phyloP scores from a whole-genome alignment of 2,797 vertebrate species.

The Falco biarmicus region DNA sequence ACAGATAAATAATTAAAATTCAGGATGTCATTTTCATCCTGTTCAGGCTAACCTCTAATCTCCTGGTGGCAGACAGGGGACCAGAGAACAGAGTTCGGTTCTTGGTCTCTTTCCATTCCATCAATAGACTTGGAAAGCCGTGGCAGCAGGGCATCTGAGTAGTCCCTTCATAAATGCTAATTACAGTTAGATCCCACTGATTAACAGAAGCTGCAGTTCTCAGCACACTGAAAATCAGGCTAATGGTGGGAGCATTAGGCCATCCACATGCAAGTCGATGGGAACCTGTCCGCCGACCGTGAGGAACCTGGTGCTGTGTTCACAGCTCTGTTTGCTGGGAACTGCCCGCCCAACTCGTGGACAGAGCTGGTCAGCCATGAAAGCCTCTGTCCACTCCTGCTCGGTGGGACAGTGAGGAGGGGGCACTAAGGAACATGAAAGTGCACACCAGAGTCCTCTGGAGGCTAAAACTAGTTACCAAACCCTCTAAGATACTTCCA shows the following conservation, averaged over 20 bases:
- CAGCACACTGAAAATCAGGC: conserved; percentile 11
- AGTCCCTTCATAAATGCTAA: conserved; percentile 30
- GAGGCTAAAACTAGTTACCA: not conserved
- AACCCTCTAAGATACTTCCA: not conserved
- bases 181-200: conserved; percentile 45
- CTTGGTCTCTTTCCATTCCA: conserved; percentile 62
- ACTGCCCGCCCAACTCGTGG: not conserved
- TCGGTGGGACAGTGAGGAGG: not conserved
- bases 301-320: not conserved
- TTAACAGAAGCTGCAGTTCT: conserved; percentile 40
- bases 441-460: not conserved
- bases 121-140: conserved; percentile 47
- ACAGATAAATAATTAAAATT: conserved; percentile 76
- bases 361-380: not conserved
- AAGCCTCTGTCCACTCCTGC: not conserved
- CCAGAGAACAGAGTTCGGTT: conserved; percentile 1
- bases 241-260: not conserved
- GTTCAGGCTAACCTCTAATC: conserved; percentile 45
- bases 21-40: conserved; percentile 50
- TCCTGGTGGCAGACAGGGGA: conserved; percentile 27
- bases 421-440: not conserved
- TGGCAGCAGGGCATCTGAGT: conserved; percentile 7
- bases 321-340: not conserved
- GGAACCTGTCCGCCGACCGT: not conserved
- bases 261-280: not conserved